A percentile compares a stretch with the other conserved stretches of the same genome.
phyloP scores from a whole-genome alignment of 2,888 invertebrate genomes.

The Eupithecia exiguata region DNA sequence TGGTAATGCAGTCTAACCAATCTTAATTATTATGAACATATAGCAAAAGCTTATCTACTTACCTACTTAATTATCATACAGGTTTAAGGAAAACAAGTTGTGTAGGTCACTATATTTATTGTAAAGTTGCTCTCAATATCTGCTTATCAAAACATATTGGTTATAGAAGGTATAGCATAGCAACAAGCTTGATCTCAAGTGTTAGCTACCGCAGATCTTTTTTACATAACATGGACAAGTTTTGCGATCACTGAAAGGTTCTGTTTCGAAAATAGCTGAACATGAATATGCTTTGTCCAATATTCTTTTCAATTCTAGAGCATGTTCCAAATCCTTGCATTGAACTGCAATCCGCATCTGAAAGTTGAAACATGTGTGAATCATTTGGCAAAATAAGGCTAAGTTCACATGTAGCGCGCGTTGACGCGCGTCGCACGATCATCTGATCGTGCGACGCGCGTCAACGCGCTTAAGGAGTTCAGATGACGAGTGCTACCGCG shows the following conservation, averaged over 20 bases:
- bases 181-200: not conserved
- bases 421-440: no score
- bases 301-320: constrained; percentile 73
- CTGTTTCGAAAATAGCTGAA: constrained; percentile 64
- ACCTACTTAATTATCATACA: constrained; percentile 25
- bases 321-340: constrained; percentile 91
- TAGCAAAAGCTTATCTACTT: constrained; percentile 13
- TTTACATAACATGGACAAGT: constrained; percentile 70
- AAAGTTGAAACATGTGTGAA: constrained; percentile 36
- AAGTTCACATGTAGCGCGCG: no score
- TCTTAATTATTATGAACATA: not conserved
- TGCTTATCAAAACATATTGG: constrained; percentile 16
- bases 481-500: no score
- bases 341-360: constrained; percentile 93
- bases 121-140: constrained; percentile 13
- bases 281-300: constrained; percentile 67
- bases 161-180: not conserved
- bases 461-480: no score
- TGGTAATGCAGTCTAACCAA: not conserved
- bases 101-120: constrained; percentile 36
- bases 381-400: not conserved
- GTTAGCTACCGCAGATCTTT: constrained; percentile 40
- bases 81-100: constrained; percentile 29
- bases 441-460: no score
- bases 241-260: constrained; percentile 69